Conservation (phyloP, 2,113 vertebrate species). For the Pseudorasbora parva region DNA sequence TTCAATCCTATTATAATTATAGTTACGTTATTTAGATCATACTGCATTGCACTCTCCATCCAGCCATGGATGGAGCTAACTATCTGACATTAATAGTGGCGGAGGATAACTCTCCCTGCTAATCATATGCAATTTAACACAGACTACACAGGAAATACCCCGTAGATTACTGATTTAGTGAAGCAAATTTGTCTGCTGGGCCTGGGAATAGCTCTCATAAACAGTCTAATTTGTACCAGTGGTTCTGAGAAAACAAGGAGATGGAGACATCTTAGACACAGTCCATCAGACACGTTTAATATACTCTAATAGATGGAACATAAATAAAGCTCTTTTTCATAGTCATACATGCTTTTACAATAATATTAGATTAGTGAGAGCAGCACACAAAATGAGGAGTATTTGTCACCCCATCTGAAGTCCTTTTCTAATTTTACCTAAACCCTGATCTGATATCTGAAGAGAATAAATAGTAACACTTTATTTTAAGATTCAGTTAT, state of each 20-base stretch:
- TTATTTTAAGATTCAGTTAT: no score
- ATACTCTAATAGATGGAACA: conserved; percentile 18
- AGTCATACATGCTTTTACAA: neutral
- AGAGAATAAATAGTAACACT: conserved; percentile 28
- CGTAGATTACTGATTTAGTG: conserved; percentile 42
- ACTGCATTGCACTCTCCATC: neutral
- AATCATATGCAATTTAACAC: conserved; percentile 52
- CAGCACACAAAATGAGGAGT: neutral
- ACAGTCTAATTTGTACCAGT: conserved; percentile 19
- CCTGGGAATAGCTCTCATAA: conserved; percentile 50
- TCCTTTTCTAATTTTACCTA: neutral
- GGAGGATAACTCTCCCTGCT: conserved; percentile 40
- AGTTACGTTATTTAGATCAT: neutral
- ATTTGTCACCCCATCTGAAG: neutral
- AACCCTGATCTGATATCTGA: neutral
- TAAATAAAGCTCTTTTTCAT: neutral
- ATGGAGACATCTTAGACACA: conserved; percentile 36
- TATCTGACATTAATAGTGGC: conserved; percentile 27
- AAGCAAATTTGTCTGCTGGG: conserved; percentile 41
- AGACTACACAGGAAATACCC: conserved; percentile 44
- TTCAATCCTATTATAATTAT: neutral
- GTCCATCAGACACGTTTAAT: conserved; percentile 17
- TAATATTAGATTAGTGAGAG: neutral
- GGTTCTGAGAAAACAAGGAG: conserved; percentile 41
- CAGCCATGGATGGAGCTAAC: conserved; percentile 13